Evolutionary conservation across 2,888 invertebrate species (phyloP), one percentile per base, ranked within the genome.

Genomic region (Mimas tiliae): DNA sequence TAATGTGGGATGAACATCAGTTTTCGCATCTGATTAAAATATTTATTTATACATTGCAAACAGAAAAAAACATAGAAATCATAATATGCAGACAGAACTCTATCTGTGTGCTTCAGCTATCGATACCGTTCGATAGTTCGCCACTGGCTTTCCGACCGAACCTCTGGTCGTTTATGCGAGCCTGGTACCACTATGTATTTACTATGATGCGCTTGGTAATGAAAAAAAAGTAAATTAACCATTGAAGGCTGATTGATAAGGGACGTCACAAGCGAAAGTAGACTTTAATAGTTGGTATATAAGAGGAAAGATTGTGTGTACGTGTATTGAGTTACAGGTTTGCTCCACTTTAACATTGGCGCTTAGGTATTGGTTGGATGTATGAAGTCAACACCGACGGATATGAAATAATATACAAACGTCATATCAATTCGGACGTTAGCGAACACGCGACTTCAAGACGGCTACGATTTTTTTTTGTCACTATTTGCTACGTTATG

Each of bases 141-240:
- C 68, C 72, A 80, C 79, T 76, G 78, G 66, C 68, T 67, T 67
- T 70, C 68, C 66, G 72, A 66, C 72, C 75, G 69, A 19, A 85
- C 75, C 87, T 89, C 90, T 84, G 77, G 71, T 75, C 68, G 67
- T 71, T 71, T 87, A 84, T 93, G 89, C 71, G 77, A 69, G 78
- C 93, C 91, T 93, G 81, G 93, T 93, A 89, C 80, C 74, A 82
- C 90, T 91, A 92, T 93, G 89, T 93, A 92, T 90, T 89, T 84
- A 87, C 86, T 85, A 83, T 86, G 86, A 88, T 91, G 88, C 86
- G 86, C 88, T 85, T 84, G 84, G 80, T 85, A 83, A 83, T 86
- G 86, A 90, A 90, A 90, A 84, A 85, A 86, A 83, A 85, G 82
- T 83, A 85, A 85, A 82, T 83, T 83, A 80, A 77, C 74, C 72